Conservation (phyloP, 2,797 vertebrate species). For the Lacerta viridis region DNA sequence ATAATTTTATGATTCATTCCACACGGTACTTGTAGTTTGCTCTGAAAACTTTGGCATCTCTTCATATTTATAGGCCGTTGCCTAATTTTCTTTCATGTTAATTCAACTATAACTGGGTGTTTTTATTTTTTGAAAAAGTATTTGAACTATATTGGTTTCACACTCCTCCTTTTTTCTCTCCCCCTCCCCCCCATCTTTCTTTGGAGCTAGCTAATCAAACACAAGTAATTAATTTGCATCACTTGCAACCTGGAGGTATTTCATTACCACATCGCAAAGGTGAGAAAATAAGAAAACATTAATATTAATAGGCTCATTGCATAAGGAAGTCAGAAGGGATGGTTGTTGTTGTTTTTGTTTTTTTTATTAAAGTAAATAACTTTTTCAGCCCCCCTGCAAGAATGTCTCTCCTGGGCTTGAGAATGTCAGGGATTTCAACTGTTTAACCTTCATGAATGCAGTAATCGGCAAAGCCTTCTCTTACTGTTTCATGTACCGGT, state of each 20-base stretch:
- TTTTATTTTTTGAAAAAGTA: slow-evolving; percentile 9
- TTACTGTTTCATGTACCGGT: slow-evolving; percentile 61
- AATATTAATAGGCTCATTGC: slow-evolving; percentile 43
- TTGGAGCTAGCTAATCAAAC: slow-evolving; percentile 53
- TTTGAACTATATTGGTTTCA: slow-evolving; percentile 43
- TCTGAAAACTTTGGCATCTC: slow-evolving; percentile 47
- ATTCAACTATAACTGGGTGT: background rate
- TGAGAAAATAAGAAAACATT: slow-evolving; percentile 66
- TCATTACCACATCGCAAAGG: slow-evolving; percentile 63
- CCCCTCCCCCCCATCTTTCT: background rate
- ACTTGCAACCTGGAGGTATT: slow-evolving; percentile 61
- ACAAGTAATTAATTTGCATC: slow-evolving; percentile 65
- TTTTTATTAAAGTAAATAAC: slow-evolving; percentile 23
- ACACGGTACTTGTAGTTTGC: background rate
- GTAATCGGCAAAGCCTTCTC: slow-evolving; percentile 56
- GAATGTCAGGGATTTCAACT: slow-evolving; percentile 62
- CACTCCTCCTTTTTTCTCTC: background rate
- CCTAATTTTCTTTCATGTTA: slow-evolving; percentile 44
- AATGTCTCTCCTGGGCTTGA: slow-evolving; percentile 42
- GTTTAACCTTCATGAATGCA: slow-evolving; percentile 65
- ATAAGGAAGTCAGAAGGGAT: slow-evolving; percentile 50
- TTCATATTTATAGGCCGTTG: slow-evolving; percentile 26
- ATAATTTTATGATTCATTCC: too few relatives aligned
- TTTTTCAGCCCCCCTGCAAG: slow-evolving; percentile 40
- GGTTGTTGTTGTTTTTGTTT: background rate